phyloP scores from a whole-genome alignment of 2,797 vertebrate species.

The Triplophysa bombifrons region DNA sequence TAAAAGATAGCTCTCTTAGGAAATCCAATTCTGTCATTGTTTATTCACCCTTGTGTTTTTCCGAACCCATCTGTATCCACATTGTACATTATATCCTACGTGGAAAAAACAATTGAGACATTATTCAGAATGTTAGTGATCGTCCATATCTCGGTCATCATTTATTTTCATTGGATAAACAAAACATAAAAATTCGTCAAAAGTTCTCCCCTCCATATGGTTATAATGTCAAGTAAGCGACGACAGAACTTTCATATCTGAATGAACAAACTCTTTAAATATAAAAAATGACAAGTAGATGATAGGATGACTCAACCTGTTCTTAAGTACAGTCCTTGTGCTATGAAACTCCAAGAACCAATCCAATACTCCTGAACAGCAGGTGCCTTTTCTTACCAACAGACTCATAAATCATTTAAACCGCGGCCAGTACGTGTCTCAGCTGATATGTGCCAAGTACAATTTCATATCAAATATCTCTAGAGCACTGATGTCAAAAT shows the following conservation, averaged over 20 bases:
- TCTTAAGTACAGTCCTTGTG: conserved; percentile 29
- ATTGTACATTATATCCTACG: too few relatives aligned
- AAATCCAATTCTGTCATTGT: too few relatives aligned
- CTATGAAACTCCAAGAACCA: conserved; percentile 54
- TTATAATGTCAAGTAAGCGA: neutral
- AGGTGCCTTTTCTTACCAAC: conserved; percentile 34
- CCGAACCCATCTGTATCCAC: too few relatives aligned
- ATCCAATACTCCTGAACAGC: conserved; percentile 51
- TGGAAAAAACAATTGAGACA: too few relatives aligned
- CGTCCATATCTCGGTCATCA: too few relatives aligned
- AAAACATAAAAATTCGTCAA: too few relatives aligned
- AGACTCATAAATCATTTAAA: conserved; percentile 52
- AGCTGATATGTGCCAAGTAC: conserved; percentile 45
- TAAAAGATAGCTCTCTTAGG: too few relatives aligned
- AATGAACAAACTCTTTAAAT: conserved; percentile 1
- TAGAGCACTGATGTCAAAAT: conserved; percentile 41
- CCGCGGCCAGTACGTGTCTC: conserved; percentile 47
- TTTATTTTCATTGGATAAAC: too few relatives aligned
- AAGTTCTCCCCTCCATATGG: too few relatives aligned
- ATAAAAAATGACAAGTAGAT: neutral
- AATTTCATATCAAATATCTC: conserved; percentile 46
- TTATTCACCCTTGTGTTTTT: too few relatives aligned
- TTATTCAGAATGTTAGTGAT: too few relatives aligned
- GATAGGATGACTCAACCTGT: neutral
- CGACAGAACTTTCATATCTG: neutral